phyloP scores from a whole-genome alignment of 2,797 vertebrate genomes.

The Sus cebifrons region DNA sequence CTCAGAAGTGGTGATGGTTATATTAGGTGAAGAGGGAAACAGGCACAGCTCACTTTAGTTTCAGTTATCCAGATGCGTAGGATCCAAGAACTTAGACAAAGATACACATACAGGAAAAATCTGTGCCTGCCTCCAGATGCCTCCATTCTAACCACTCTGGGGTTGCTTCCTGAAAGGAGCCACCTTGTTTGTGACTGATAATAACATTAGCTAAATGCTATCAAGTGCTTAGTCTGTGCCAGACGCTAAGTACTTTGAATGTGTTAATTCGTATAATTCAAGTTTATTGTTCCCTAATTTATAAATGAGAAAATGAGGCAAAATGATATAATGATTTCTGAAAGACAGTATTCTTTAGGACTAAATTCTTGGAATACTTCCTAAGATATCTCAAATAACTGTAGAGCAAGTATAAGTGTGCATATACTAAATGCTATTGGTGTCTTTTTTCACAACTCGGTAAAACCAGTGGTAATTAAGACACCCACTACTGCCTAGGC shows the following conservation, averaged over 20 bases:
- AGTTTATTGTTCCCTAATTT: neutral
- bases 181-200: neutral
- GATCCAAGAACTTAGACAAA: neutral
- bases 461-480: neutral
- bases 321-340: neutral
- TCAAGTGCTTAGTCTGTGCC: neutral
- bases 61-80: neutral
- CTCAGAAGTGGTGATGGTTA: neutral
- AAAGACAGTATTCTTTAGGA: neutral
- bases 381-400: neutral
- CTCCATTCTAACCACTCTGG: neutral
- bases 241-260: neutral
- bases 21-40: neutral
- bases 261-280: neutral
- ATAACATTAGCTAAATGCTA: neutral
- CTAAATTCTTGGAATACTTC: neutral
- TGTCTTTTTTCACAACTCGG: neutral
- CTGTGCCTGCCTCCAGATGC: neutral
- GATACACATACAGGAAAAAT: neutral
- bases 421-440: neutral
- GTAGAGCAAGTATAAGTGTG: neutral
- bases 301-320: slow-evolving; percentile 24
- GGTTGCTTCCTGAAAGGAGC: neutral
- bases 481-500: neutral
- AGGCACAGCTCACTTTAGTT: neutral